Evolutionary conservation across 2,113 vertebrate genomes (phyloP), one percentile per base, ranked within the genome.

Genomic region (Pipra filicauda): DNA sequence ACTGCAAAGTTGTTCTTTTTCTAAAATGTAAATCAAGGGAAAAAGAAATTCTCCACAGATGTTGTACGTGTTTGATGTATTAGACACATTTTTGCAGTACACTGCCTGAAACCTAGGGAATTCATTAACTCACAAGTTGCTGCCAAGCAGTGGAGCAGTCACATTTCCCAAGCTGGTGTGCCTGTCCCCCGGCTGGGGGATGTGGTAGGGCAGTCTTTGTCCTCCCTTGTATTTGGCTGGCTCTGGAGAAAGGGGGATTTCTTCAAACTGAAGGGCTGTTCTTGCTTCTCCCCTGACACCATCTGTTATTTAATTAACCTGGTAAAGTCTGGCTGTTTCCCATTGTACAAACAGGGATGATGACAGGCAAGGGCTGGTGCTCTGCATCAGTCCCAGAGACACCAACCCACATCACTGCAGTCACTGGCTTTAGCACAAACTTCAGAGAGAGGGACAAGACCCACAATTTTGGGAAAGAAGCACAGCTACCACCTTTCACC

Each of bases 21-120:
- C 65, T 11, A 86, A 96, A 93, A 57, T 57, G 70, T 89, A 94
- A 95, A 94, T 96, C 91, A 97, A 94, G 96, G 61, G 83, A 64
- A 91, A 88, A 91, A 91, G 2, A 95, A 96, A 95, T 67, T 94
- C 88, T 90, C 81, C 91, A 86, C 90, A 94, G 92, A 94, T 96
- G 92, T 91, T 94, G 48, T 75, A 35, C 72, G 65, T 78, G 72
- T 96, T 96, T 95, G 92, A 96, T 96, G 82, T 95, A 93, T 83
- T 84, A 89, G 85, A 74, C 83, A 86, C 93, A 94, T 96, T 96
- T 92, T 94, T 95, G 85, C 78, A 89, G 75, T 58, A 64, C 67
- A 74, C 64, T 93, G 93, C 55, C 80, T 91, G 90, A 95, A 95
- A 96, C 88, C 85, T 57, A 90, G 90, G 79, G 92, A 93, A 74